These are phyloP conservation scores for Palloptera scutellata DNA, from an alignment of 2,888 invertebrate species.

Conservation along the genomic window DNA sequence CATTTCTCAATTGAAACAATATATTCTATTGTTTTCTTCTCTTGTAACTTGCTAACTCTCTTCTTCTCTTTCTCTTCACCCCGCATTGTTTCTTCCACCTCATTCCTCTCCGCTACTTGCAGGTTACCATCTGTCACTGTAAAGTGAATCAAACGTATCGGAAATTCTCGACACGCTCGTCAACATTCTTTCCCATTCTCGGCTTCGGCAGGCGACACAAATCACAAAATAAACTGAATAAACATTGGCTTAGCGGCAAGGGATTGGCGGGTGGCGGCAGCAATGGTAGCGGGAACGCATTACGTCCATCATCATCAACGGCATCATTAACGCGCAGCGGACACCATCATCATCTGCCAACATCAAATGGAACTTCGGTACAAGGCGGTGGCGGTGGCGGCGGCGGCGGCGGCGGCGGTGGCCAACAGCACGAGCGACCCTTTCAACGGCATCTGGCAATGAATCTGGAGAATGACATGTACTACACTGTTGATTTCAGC, in stretches of 20 bases:
- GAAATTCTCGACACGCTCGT: constrained; percentile 69
- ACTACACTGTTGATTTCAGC: constrained; percentile 80
- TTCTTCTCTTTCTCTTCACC: background rate
- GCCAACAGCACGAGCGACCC: constrained; percentile 61
- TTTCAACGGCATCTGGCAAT: constrained; percentile 68
- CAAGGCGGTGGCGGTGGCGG: constrained; percentile 20
- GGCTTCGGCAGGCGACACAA: constrained; percentile 62
- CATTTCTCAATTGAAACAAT: background rate
- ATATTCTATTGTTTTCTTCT: constrained; percentile 6
- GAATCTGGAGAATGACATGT: constrained; percentile 77
- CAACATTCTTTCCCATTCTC: constrained; percentile 66
- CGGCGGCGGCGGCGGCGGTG: constrained; percentile 39
- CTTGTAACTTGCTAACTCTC: background rate
- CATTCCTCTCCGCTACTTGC: constrained; percentile 34
- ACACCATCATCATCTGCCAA: constrained; percentile 41
- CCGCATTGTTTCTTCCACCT: too few species aligned
- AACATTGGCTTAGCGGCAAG: constrained; percentile 72
- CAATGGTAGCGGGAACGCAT: constrained; percentile 34
- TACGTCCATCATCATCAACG: constrained; percentile 33
- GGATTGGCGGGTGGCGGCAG: constrained; percentile 47
- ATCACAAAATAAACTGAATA: constrained; percentile 58
- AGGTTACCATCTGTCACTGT: constrained; percentile 82
- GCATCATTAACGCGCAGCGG: constrained; percentile 39
- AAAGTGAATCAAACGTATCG: constrained; percentile 81
- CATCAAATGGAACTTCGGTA: constrained; percentile 41